Evolutionary conservation across 92 coral and sea anemone genomes (phyloP).

Genomic region (Hydrozoanthus gracilis): DNA sequence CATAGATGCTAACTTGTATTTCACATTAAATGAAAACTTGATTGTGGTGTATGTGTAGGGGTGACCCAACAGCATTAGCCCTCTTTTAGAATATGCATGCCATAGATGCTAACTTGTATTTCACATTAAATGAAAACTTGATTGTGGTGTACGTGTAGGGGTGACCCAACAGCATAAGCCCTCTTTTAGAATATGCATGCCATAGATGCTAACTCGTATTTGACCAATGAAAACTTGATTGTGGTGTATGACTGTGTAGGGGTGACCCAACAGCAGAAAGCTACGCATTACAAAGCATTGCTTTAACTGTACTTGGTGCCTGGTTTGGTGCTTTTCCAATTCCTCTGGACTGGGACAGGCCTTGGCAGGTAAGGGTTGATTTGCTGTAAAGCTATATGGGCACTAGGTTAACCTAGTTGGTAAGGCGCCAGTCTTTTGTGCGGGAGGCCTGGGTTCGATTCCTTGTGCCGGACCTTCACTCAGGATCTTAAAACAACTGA

Average conservation of each 20-base stretch:
- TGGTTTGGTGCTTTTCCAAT: conserved; percentile 95
- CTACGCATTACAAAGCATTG: conserved; percentile 70
- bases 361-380: conserved; percentile 84
- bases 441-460: too few species aligned
- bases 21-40: background rate
- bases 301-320: conserved; percentile 78
- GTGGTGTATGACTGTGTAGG: conserved; percentile 48
- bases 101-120: background rate
- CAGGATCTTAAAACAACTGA: too few species aligned
- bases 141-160: too few species aligned
- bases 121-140: background rate
- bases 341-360: conserved; percentile 98
- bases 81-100: too few species aligned
- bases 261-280: conserved; percentile 67
- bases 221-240: background rate
- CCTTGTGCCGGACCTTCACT: too few species aligned
- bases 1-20: background rate
- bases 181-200: background rate
- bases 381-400: too few species aligned
- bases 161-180: background rate
- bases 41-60: background rate
- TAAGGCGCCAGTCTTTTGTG: too few species aligned
- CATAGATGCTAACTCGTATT: background rate
- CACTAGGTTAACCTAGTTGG: too few species aligned
- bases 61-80: too few species aligned